Evolutionary conservation across 2,888 invertebrate species (phyloP).

Genomic region (Tachina fera): DNA sequence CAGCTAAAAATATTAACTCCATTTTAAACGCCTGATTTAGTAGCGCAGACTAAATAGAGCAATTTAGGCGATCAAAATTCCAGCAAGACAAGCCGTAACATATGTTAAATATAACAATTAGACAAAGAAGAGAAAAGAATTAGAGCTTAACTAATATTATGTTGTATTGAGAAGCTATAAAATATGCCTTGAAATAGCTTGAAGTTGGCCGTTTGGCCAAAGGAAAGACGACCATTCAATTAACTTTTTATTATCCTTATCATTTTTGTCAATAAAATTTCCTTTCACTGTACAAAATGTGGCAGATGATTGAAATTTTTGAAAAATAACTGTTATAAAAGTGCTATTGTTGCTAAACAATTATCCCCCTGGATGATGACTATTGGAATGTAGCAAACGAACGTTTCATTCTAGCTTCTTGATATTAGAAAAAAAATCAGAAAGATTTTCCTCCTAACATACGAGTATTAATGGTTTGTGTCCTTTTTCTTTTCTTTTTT

Average conservation of each 20-base stretch:
- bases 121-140: constrained; percentile 7
- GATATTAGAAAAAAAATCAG: constrained; percentile 24
- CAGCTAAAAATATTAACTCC: constrained; percentile 47
- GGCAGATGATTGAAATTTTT: constrained; percentile 65
- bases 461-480: constrained; percentile 2
- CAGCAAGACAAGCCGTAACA: constrained; percentile 42
- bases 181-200: not conserved
- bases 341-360: constrained; percentile 15
- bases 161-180: constrained; percentile 9
- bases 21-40: constrained; percentile 61
- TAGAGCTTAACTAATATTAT: constrained; percentile 65
- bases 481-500: constrained; percentile 32
- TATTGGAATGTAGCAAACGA: constrained; percentile 32
- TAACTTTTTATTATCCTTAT: constrained; percentile 66
- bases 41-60: constrained; percentile 53
- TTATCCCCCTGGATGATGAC: constrained; percentile 25
- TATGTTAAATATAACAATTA: constrained; percentile 68
- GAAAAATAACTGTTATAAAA: constrained; percentile 54
- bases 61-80: constrained; percentile 50
- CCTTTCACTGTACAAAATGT: constrained; percentile 28
- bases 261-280: constrained; percentile 69
- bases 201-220: not conserved
- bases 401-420: constrained; percentile 20
- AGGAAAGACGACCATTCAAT: constrained; percentile 36
- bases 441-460: constrained; percentile 22